phyloP scores from a whole-genome alignment of 2,113 vertebrate genomes.

The Prunella fulvescens region DNA sequence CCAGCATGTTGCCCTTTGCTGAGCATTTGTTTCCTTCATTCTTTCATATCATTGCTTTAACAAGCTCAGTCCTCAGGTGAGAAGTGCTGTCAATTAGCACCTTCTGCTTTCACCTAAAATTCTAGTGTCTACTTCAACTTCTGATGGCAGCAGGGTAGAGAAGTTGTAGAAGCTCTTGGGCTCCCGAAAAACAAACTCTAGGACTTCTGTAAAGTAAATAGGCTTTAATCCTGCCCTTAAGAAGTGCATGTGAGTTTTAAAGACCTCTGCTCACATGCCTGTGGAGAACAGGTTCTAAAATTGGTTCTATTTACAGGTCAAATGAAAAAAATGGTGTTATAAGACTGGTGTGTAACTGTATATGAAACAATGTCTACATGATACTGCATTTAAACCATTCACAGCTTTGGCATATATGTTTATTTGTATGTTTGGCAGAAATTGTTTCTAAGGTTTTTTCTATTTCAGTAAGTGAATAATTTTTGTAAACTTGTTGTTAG shows the following conservation, averaged over 20 bases:
- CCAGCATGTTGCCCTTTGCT: not conserved
- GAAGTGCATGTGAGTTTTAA: not conserved
- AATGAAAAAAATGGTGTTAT: not conserved
- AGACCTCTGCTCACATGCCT: not conserved
- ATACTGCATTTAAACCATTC: not conserved
- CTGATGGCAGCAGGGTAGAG: not conserved
- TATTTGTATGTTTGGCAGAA: conserved; percentile 26
- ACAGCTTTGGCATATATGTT: conserved; percentile 3
- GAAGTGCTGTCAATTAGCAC: not conserved
- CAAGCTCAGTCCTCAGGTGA: not conserved
- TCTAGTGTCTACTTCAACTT: not conserved
- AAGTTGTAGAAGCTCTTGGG: not conserved
- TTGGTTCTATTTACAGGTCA: not conserved
- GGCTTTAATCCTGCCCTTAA: not conserved
- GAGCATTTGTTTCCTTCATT: not conserved
- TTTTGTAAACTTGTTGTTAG: not conserved
- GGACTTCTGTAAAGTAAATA: not conserved
- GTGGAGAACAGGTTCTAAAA: not conserved
- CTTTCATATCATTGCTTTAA: not conserved
- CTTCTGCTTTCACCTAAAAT: not conserved
- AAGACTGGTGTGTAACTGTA: not conserved
- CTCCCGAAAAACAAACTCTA: not conserved
- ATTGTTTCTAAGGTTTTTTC: not conserved
- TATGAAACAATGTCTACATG: not conserved
- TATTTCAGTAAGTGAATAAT: not conserved